Conservation (phyloP, 2,888 invertebrate species). For the Lordiphosa fenestrarum region DNA sequence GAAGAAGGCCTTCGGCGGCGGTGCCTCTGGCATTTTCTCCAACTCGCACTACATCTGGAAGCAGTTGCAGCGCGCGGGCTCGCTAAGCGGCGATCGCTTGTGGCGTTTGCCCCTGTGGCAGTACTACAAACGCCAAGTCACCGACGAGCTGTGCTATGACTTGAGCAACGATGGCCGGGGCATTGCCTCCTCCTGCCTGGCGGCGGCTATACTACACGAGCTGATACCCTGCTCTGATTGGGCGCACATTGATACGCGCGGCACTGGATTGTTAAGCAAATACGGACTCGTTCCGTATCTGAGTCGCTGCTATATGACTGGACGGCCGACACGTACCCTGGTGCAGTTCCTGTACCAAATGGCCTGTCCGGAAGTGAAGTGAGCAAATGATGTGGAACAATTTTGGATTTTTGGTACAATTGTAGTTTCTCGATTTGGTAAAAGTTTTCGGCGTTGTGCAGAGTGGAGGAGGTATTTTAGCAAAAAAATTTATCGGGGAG, state of each 20-base stretch:
- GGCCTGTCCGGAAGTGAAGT: conserved; percentile 77
- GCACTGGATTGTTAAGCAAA: conserved; percentile 84
- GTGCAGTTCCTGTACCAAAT: conserved; percentile 81
- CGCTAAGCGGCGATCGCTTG: conserved; percentile 83
- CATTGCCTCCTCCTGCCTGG: conserved; percentile 84
- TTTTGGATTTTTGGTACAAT: neutral
- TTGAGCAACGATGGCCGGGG: conserved; percentile 83
- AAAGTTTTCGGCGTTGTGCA: no score
- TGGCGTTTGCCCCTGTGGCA: conserved; percentile 84
- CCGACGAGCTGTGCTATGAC: conserved; percentile 77
- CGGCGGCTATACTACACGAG: conserved; percentile 86
- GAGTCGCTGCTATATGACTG: conserved; percentile 82
- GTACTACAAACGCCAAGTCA: conserved; percentile 75
- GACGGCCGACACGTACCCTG: conserved; percentile 84
- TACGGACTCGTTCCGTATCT: conserved; percentile 84
- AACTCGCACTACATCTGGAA: conserved; percentile 82
- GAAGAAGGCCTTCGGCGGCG: conserved; percentile 82
- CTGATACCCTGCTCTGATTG: conserved; percentile 85
- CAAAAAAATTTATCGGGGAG: no score
- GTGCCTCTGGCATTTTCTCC: conserved; percentile 82
- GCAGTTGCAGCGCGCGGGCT: conserved; percentile 82
- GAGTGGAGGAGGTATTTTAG: no score
- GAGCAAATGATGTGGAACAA: neutral
- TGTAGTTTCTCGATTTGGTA: no score
- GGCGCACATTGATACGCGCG: conserved; percentile 88